These are phyloP conservation scores for Lymantria dispar DNA, from an alignment of 2,888 invertebrate species.

Conservation along the genomic window DNA sequence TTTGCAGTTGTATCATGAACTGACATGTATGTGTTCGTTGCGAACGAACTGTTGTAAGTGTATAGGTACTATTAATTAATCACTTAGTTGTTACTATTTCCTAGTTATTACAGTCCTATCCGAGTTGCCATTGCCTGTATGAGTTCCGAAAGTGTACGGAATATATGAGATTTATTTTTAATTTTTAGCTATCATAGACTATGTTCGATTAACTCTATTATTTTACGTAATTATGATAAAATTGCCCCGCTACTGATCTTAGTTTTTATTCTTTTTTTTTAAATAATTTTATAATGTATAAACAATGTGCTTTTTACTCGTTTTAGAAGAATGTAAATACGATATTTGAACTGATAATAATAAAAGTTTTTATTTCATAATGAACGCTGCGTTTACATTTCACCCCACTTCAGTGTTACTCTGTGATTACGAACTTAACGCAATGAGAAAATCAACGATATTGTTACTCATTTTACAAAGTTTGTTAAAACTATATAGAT, in stretches of 20 bases:
- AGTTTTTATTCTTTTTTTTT: slow-evolving; percentile 42
- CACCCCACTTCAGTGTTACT: not conserved
- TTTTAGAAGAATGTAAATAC: slow-evolving; percentile 81
- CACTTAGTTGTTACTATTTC: slow-evolving; percentile 44
- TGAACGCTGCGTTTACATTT: slow-evolving; percentile 49
- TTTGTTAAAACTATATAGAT: not conserved
- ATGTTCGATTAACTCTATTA: slow-evolving; percentile 53
- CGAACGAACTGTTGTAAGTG: slow-evolving; percentile 27
- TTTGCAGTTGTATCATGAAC: slow-evolving; percentile 53
- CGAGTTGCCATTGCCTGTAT: slow-evolving; percentile 62
- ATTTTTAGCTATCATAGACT: slow-evolving; percentile 52
- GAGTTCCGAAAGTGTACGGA: slow-evolving; percentile 44
- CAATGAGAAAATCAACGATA: no score
- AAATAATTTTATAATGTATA: slow-evolving; percentile 62
- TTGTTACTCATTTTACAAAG: not conserved
- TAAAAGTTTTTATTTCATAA: slow-evolving; percentile 81
- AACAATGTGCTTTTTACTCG: slow-evolving; percentile 79
- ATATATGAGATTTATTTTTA: slow-evolving; percentile 59
- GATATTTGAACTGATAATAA: slow-evolving; percentile 84
- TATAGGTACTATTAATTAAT: slow-evolving; percentile 34
- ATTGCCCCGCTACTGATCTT: slow-evolving; percentile 56
- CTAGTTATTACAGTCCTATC: slow-evolving; percentile 55
- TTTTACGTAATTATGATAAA: slow-evolving; percentile 53
- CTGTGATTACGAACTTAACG: not conserved
- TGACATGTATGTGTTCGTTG: slow-evolving; percentile 26